A percentile compares a stretch with the other conserved stretches of the same genome.
phyloP scores from a whole-genome alignment of 1,140 invertebrate species.

The Helicoverpa zea region DNA sequence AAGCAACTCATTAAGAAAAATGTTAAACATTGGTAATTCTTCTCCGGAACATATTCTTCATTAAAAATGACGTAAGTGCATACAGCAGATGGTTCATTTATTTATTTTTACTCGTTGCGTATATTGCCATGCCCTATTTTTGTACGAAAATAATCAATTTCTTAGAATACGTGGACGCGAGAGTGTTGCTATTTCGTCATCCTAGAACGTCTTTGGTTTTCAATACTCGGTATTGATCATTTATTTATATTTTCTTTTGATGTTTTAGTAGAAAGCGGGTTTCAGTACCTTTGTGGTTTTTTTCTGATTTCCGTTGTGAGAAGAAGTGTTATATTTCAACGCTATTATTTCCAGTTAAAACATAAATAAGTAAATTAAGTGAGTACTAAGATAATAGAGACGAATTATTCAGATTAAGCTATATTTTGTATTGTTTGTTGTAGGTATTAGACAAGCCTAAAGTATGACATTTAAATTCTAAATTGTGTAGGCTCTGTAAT shows the following conservation, averaged over 20 bases:
- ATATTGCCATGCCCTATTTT: slow-evolving; percentile 46
- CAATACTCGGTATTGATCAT: not conserved
- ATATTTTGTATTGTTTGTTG: too few species aligned
- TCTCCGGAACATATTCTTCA: slow-evolving; percentile 4
- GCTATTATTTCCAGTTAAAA: too few species aligned
- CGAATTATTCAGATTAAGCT: too few species aligned
- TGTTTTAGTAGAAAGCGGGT: not conserved
- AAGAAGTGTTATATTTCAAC: too few species aligned
- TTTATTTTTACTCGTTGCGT: slow-evolving; percentile 46
- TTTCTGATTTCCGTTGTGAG: not conserved
- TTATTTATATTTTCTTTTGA: not conserved
- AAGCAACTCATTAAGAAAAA: too few species aligned
- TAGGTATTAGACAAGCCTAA: too few species aligned
- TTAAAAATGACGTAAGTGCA: slow-evolving; percentile 46
- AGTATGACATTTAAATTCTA: too few species aligned
- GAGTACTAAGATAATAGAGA: too few species aligned
- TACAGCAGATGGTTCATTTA: slow-evolving; percentile 49
- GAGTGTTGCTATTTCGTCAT: slow-evolving; percentile 36
- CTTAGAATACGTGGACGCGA: slow-evolving; percentile 43
- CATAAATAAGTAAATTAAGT: too few species aligned
- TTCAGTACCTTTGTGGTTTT: not conserved
- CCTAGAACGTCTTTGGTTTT: slow-evolving; percentile 4
- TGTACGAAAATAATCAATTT: slow-evolving; percentile 51
- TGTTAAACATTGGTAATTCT: not conserved
- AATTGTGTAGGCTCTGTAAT: too few species aligned